Conservation (phyloP, 2,888 invertebrate species). For the Noctua fimbriata region DNA sequence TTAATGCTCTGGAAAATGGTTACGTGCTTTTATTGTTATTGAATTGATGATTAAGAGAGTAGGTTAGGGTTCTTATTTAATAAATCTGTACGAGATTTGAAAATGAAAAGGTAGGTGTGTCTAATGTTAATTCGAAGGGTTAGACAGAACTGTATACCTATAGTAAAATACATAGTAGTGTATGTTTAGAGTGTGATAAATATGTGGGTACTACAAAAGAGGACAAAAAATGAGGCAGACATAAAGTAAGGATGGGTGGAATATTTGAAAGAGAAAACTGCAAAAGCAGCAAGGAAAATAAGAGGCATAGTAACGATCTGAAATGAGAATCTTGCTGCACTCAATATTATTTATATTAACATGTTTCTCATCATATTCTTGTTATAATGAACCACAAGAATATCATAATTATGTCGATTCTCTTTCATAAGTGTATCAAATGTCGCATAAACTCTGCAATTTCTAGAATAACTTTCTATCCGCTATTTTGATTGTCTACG, state of each 20-base stretch:
- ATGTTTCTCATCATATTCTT: not conserved
- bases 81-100: not conserved
- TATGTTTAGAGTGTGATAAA: not conserved
- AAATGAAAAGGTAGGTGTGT: not conserved
- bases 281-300: not conserved
- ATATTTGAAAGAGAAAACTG: not conserved
- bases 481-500: conserved; percentile 1
- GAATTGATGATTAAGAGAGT: conserved; percentile 21
- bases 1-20: conserved; percentile 35
- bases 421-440: not conserved
- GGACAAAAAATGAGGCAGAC: not conserved
- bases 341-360: not conserved
- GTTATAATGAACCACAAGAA: not conserved
- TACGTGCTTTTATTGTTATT: conserved; percentile 38
- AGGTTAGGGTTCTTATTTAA: not conserved
- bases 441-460: conserved; percentile 5
- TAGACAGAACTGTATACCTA: not conserved
- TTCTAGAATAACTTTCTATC: conserved; percentile 37
- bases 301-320: not conserved
- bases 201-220: not conserved
- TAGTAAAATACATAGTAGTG: not conserved
- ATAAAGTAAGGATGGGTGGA: not conserved
- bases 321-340: not conserved
- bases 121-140: not conserved
- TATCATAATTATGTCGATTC: not conserved